Percentiles rank a stretch among this genome's conserved stretches.
These are phyloP conservation scores for Aplocera efformata DNA, from an alignment of 2,888 invertebrate species.

Conservation along the genomic window DNA sequence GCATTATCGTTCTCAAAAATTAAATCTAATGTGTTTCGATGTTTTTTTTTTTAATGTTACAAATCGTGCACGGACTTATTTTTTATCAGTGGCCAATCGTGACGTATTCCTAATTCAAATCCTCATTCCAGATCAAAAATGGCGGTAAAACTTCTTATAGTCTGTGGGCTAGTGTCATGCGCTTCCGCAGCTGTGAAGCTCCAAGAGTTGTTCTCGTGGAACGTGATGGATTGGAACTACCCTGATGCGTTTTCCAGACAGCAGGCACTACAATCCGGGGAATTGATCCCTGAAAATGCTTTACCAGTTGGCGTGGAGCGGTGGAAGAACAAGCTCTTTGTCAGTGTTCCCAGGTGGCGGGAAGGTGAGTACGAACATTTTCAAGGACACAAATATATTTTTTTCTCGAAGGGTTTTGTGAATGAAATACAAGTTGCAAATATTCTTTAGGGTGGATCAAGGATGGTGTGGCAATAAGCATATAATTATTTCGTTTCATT, in stretches of 20 bases:
- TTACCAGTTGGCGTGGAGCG: conserved; percentile 91
- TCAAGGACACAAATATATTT: no score
- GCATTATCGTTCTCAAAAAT: no score
- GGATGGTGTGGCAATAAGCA: no score
- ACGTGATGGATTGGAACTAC: conserved; percentile 87
- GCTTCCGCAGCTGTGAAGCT: conserved; percentile 75
- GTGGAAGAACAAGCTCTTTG: conserved; percentile 90
- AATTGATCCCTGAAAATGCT: conserved; percentile 87
- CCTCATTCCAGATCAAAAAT: conserved; percentile 33
- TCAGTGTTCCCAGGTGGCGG: conserved; percentile 90
- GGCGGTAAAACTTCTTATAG: conserved; percentile 37
- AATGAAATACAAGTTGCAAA: no score
- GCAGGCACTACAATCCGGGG: conserved; percentile 82
- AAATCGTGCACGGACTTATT: no score
- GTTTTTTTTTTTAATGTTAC: no score
- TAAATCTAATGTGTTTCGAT: no score
- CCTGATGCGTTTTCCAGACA: conserved; percentile 82
- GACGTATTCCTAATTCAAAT: no score
- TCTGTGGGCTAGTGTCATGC: conserved; percentile 47
- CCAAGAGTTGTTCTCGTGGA: conserved; percentile 88
- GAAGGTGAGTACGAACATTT: conserved; percentile 84
- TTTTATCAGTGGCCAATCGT: neutral
- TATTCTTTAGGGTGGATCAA: no score
- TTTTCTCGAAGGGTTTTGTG: no score
- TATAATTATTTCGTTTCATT: no score